Base-by-base conservation (phyloP, 2,797 vertebrate genomes). In the Hirundo rustica region DNA sequence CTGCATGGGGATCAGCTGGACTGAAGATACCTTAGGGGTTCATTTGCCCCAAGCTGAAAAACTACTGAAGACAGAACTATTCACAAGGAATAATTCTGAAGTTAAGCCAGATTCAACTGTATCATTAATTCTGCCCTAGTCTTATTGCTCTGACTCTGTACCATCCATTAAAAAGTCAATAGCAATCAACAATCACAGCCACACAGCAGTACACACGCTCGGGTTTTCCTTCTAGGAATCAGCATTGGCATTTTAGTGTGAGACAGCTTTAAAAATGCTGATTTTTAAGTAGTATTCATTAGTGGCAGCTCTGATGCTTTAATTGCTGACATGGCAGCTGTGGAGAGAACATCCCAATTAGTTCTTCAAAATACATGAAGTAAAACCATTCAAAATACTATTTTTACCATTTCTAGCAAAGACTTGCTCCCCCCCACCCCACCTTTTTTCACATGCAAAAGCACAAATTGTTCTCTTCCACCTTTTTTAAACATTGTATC, bases 251-350 rank as follows among this genome's bases (percentile, higher is more conserved):
- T 80, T 91, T 91, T 40, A 58, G 42, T 29, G 44, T 26, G 57
- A 88, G 70, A 62, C 17, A 71, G 57, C 71, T 90, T 91, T 90
- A 64, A 91, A 95, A 94, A 86, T 58, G 48, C 45, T 95, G 89
- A 87, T 90, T 96, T 94, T 93, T 86, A 89, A 81, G 77, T 47
- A 93, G 80, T 13, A 62, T 91, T 93, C 79, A 85, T 85, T 90
- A 95, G 55, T 93, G 85, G 95, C 77, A 93, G 80, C 71, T 96
- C 70, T 95, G 91, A 97, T 88, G 88, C 57, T 94, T 96, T 96
- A 95, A 96, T 92, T 96, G 91, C 83, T 96, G 92, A 44, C 88
- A 95, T 34, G 34, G 44, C 64, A 93, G 79, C 92, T 90, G 67
- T 36, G 81, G 60, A 93, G 55, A 92, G 89, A 90, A 90, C 55